Percentiles rank a stretch among this genome's conserved stretches.
Evolutionary conservation across 1,140 invertebrate species (phyloP).

Genomic region (Zeugodacus cucurbitae): DNA sequence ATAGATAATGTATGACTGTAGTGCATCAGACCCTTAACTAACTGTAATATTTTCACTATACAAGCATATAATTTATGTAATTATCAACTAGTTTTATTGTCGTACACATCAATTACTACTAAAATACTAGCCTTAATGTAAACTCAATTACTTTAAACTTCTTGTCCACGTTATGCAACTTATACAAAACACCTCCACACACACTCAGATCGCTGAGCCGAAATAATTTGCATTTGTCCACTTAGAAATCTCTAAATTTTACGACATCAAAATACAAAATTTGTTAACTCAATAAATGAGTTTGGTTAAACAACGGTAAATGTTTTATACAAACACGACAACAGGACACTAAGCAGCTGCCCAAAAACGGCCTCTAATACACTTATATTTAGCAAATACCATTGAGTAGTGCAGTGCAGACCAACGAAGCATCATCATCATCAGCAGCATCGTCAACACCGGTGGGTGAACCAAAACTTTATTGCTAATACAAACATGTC

Average conservation of each 20-base stretch:
- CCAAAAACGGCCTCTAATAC: not conserved
- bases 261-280: conserved; percentile 15
- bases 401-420: not conserved
- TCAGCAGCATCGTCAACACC: not conserved
- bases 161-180: not conserved
- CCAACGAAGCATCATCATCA: not conserved
- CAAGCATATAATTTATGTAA: not conserved
- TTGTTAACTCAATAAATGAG: conserved; percentile 37
- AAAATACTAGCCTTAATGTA: not conserved
- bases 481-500: conserved; percentile 39
- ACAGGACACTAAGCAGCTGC: not conserved
- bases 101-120: not conserved
- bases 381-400: not conserved
- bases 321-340: not conserved
- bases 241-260: conserved; percentile 14
- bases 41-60: no score
- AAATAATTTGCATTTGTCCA: not conserved
- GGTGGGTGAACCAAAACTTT: conserved; percentile 33
- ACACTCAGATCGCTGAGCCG: not conserved
- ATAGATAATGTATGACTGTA: no score
- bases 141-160: not conserved
- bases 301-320: conserved; percentile 24
- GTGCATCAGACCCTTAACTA: no score
- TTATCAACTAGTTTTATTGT: not conserved
- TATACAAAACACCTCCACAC: not conserved